Base-by-base conservation (phyloP, 2,888 invertebrate genomes). In the Mamestra brassicae region DNA sequence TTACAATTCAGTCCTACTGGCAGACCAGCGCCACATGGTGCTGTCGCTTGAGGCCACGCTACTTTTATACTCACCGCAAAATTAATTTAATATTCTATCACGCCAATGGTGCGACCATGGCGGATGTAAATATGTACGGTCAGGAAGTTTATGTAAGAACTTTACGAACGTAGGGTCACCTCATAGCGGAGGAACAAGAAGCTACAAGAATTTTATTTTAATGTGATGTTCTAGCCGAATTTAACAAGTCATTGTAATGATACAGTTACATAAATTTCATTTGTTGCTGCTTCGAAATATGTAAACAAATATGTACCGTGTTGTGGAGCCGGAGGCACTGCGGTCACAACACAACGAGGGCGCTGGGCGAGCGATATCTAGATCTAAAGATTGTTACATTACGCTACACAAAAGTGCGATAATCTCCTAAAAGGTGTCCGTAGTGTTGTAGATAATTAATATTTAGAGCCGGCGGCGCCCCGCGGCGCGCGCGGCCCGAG, bases 361-460 rank as follows among this genome's bases (percentile, higher is more conserved):
- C 83, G 82, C 85, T 86, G 83, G 76, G 73, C 80, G 87, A 84
- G 88, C 91, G 88, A 89, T 94, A 95, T 95, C 94, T 94, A 90
- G 92, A 95, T 95, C 92, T 92, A 76, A 63, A 92, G 93, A 94
- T 94, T 89, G 93, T 92, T 91, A 91, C 93, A 92, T 93, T 94
- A 92, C 90, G 86, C 83, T 89, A 89, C 89, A 93, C 90, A 91
- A 93, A 91, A 93, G 93, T 92, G 92, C 93, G 96, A 96, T 96
- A 95, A 96, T 96, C 95, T 96, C 90, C 90, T 93, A 93, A 96
- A 96, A 96, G 96, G 95, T 95, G 95, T 95, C 93, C 92, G 92
- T 93, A 90, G 93, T 94, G 94, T 93, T 95, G 93, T 94, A 93
- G 94, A 94, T 96, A 96, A 96, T 96, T 96, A 96, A 96, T 96